These are phyloP conservation scores for Oryzias curvinotus DNA, from an alignment of 2,113 vertebrate species.

Conservation along the genomic window DNA sequence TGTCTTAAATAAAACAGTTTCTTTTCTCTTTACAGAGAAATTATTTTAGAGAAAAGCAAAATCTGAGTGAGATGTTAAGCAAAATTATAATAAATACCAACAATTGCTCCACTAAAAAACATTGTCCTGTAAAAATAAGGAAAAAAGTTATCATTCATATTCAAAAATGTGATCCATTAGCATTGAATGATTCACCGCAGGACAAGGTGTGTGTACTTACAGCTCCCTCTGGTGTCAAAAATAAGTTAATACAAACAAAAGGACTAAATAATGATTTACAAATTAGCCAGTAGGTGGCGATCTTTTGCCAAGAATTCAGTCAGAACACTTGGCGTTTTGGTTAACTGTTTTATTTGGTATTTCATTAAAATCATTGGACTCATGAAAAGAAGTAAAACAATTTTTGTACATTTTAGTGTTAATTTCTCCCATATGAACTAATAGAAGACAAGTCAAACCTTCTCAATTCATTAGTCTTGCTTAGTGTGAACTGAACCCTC, in stretches of 20 bases:
- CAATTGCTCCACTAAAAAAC: no score
- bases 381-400: no score
- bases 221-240: slow-evolving; percentile 36
- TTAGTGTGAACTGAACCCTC: slow-evolving; percentile 8
- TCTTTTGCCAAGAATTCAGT: slow-evolving; percentile 6
- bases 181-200: not conserved
- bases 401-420: slow-evolving; percentile 37
- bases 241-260: slow-evolving; percentile 21
- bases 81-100: no score
- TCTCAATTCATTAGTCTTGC: slow-evolving; percentile 12
- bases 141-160: not conserved
- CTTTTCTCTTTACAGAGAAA: no score
- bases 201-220: not conserved
- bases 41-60: no score
- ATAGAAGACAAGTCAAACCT: not conserved
- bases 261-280: not conserved
- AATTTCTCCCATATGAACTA: not conserved
- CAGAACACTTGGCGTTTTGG: not conserved
- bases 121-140: no score
- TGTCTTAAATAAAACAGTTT: no score
- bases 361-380: not conserved
- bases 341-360: not conserved
- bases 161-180: not conserved
- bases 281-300: slow-evolving; percentile 57
- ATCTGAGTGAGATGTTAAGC: no score